Evolutionary conservation across 2,888 invertebrate species (phyloP), one percentile per base, ranked within the genome.

Genomic region (Agrotis clavis): DNA sequence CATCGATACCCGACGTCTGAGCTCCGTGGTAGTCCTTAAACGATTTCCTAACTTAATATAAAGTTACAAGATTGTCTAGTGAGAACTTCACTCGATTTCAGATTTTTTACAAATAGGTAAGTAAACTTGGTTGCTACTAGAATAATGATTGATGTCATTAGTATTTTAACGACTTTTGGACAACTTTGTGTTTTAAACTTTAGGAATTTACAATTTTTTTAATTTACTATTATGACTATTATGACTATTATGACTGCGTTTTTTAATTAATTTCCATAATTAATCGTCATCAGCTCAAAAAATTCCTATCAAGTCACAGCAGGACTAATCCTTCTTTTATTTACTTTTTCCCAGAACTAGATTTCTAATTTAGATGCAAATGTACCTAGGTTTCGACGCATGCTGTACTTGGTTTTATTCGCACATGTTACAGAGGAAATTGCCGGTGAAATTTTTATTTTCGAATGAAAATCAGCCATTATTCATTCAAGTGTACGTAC

Each of bases 21-120:
- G 88, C 90, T 89, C 86, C 74, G 84, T 70, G 90, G 91, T 88
- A 93, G 92, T 90, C 90, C 89, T 91, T 91, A 94, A 94, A 89
- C 93, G 92, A 92, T 93, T 92, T 90, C 90, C 89, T 88, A 93
- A 93, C 92, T 93, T 93, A 92, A 93, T 93, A 93, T 92, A 92
- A 92, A 93, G 89, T 93, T 92, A 92, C 90, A 90, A 90, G 89
- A 91, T 93, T 91, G 89, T 90, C 91, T 92, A 88, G 89, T 84
- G 82, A 86, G 86, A 88, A 89, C 89, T 90, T 88, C 85, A 82
- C 69, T 79, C 78, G 84, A 87, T 87, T 82, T 86, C 79, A 83
- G 88, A 87, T 89, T 90, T 81, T 81, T 65, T 30, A 45, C 54
- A 61, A 74, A 67, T 41, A 67, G 35, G 30, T 9, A 65, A 74